A percentile compares a stretch with the other conserved stretches of the same genome.
Evolutionary conservation across 1,140 invertebrate species (phyloP).

Genomic region (Pentalonia nigronervosa): DNA sequence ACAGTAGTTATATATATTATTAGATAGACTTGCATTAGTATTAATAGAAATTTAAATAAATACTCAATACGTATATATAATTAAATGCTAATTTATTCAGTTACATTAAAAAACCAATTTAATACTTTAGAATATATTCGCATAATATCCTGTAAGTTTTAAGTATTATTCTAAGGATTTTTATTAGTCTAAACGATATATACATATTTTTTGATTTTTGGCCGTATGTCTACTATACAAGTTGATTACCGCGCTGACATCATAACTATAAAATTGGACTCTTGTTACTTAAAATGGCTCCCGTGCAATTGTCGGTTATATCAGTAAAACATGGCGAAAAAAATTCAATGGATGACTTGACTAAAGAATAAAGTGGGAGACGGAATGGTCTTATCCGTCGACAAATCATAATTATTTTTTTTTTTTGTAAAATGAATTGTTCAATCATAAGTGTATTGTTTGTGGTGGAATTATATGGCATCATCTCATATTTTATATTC

Average conservation of each 20-base stretch:
- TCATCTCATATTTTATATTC: too few species aligned
- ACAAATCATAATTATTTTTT: too few species aligned
- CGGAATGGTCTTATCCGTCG: too few species aligned
- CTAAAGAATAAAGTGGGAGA: too few species aligned
- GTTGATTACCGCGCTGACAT: background rate
- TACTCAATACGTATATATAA: background rate
- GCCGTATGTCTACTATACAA: background rate
- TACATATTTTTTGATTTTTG: background rate
- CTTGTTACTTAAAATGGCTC: background rate
- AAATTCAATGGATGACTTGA: too few species aligned
- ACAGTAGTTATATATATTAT: background rate
- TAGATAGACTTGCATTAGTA: background rate
- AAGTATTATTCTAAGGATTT: background rate
- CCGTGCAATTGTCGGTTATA: background rate
- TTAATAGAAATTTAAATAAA: slow-evolving; percentile 13
- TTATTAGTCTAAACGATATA: background rate
- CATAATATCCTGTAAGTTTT: background rate
- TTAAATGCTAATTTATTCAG: slow-evolving; percentile 7
- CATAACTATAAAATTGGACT: background rate
- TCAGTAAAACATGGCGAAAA: background rate
- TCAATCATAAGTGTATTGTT: too few species aligned
- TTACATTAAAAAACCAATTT: slow-evolving; percentile 6
- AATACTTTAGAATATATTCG: background rate
- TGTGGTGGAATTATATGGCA: too few species aligned
- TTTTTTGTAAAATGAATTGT: too few species aligned